Conservation (phyloP, 2,113 vertebrate genomes). For the Stomatorhinus ivindoensis region DNA sequence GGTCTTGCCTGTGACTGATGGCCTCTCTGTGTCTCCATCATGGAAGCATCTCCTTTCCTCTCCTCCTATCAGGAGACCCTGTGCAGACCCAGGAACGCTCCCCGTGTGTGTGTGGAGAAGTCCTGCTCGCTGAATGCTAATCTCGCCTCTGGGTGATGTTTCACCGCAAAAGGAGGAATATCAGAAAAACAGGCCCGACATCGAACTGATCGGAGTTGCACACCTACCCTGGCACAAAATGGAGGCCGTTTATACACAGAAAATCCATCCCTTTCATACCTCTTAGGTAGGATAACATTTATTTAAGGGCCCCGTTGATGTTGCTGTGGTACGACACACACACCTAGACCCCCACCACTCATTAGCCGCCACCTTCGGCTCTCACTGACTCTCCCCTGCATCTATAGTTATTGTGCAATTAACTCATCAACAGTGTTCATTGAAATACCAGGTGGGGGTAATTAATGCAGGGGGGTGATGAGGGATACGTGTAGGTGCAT, state of each 20-base stretch:
- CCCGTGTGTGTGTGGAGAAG: not conserved
- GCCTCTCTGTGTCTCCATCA: not conserved
- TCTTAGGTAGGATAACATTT: not conserved
- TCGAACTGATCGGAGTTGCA: not conserved
- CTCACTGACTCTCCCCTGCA: not conserved
- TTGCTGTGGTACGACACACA: not conserved
- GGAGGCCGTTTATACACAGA: not conserved
- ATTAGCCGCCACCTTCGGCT: not conserved
- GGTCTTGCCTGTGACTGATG: not conserved
- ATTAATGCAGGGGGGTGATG: not conserved
- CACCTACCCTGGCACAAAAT: not conserved
- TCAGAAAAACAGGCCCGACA: not conserved
- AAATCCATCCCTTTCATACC: not conserved
- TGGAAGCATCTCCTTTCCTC: not conserved
- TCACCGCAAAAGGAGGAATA: not conserved
- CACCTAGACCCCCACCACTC: not conserved
- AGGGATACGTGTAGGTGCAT: not conserved
- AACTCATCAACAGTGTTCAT: not conserved
- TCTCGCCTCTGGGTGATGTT: not conserved
- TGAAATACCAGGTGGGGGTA: not conserved
- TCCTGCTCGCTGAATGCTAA: not conserved
- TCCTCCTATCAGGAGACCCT: not conserved
- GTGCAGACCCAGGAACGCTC: not conserved
- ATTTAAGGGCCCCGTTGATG: not conserved
- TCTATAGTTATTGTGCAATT: not conserved